Evolutionary conservation across 2,797 vertebrate genomes (phyloP).

Genomic region (Alectoris magna): DNA sequence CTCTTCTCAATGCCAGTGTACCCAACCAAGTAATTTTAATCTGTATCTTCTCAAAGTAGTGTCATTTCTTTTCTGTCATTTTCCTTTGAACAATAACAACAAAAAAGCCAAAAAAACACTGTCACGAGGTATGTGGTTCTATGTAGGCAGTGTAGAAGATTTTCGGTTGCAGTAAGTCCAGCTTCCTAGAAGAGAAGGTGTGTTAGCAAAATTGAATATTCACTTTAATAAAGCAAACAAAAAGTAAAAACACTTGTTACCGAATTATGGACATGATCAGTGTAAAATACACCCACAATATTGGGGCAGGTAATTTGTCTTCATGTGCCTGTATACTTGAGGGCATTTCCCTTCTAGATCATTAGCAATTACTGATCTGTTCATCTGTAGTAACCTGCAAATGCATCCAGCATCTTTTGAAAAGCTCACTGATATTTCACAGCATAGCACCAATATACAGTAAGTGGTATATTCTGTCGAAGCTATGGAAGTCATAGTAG

Average conservation of each 20-base stretch:
- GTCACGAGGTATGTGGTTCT: not conserved
- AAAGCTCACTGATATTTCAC: not conserved
- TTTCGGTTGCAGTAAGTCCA: not conserved
- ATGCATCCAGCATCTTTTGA: not conserved
- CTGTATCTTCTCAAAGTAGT: not conserved
- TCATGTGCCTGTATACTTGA: not conserved
- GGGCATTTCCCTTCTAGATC: not conserved
- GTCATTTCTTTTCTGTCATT: not conserved
- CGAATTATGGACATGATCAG: not conserved
- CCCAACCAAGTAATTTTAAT: not conserved
- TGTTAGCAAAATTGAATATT: not conserved
- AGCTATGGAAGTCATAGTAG: not conserved
- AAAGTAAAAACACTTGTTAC: not conserved
- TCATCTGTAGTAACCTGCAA: not conserved
- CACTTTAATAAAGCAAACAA: not conserved
- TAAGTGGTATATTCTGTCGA: fast-evolving
- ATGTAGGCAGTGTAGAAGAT: not conserved
- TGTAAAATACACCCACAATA: not conserved
- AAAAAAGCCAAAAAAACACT: not conserved
- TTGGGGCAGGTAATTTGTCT: not conserved
- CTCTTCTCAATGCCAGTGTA: not conserved
- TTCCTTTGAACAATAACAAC: not conserved
- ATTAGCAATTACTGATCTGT: not conserved
- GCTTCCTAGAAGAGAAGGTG: not conserved
- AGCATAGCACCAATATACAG: not conserved